phyloP scores from a whole-genome alignment of 2,888 invertebrate species.

The Chaetogeoica ovagalla region DNA sequence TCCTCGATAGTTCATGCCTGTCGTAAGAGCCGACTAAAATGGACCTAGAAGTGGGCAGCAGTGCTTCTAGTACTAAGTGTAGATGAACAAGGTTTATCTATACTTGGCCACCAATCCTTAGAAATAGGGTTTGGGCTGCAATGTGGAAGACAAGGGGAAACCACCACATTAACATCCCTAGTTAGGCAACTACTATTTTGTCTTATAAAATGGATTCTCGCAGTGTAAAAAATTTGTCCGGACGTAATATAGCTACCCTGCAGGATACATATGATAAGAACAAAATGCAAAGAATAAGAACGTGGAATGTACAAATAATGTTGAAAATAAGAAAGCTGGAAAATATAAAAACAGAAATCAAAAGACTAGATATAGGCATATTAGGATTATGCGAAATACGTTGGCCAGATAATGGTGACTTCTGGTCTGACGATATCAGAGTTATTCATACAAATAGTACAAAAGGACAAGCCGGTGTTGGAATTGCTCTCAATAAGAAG shows the following conservation, averaged over 20 bases:
- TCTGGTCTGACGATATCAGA: background rate
- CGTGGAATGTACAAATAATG: background rate
- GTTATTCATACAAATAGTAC: background rate
- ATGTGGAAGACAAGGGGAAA: background rate
- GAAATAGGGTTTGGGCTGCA: background rate
- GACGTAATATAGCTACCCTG: too few species aligned
- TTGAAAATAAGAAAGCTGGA: background rate
- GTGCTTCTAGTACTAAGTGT: background rate
- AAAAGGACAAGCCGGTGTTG: background rate
- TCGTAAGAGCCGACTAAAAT: background rate
- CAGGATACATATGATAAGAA: too few species aligned
- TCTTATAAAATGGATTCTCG: slow-evolving; percentile 20
- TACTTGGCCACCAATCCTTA: slow-evolving; percentile 4
- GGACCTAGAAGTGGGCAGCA: too few species aligned
- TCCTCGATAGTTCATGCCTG: background rate
- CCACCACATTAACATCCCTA: background rate
- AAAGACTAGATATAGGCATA: slow-evolving; percentile 11
- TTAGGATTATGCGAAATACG: slow-evolving; percentile 21
- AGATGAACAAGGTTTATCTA: background rate
- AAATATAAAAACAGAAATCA: background rate
- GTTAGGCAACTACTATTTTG: slow-evolving; percentile 14
- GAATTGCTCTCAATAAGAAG: background rate
- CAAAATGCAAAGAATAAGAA: too few species aligned
- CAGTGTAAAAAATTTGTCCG: background rate
- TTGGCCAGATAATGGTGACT: slow-evolving; percentile 12